Base-by-base conservation (phyloP, 1,140 invertebrate species). In the Ceratosolen solmsi region DNA sequence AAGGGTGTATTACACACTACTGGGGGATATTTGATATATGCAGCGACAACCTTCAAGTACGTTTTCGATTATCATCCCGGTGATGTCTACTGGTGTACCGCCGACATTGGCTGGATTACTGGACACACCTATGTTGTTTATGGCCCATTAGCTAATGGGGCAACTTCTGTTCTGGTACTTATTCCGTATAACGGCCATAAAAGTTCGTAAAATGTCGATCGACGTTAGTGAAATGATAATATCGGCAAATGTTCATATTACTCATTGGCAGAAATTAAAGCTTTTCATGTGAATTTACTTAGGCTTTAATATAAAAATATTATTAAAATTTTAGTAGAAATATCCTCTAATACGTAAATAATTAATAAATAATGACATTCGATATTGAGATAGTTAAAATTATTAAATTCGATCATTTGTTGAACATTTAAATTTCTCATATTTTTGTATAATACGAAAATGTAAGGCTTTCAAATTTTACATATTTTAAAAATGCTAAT, bases 71-170 rank as follows among this genome's bases (percentile, higher is more conserved):
- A 98, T 89, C 95, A 97, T 85, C 95, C 95, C 0, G 94, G 94
- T 54, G 98, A 99, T 89, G 93, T 99, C 71, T 99, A 96, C 91
- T 99, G 97, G 96, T 99, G 98, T 87, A 99, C 98, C n/a, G 98
- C 98, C n/a, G 98, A 99, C 89, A 95, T 99, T 78, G 98, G 98
- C 72, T 99, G 98, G 98, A 99, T 99, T 87, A 99, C 98, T 70
- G 98, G 98, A 20, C 98, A 99, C 90, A 97, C 96, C 0, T 99
- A 99, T 88, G 96, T 98, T 15, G 96, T 97, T 15, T 99, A 99
- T 89, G 98, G 97, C 33, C 97, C 98, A 7, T 90, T 99, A 46
- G 95, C 96, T 1, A 99, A 99, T 92, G 96, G 94, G n/a, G 96
- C 98, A 15, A 99, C 97, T 46, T 97, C 96, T 41, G 95, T 98